A percentile compares a stretch with the other conserved stretches of the same genome.
phyloP scores from a whole-genome alignment of 1,140 invertebrate genomes.

The Heliconius hewitsoni region DNA sequence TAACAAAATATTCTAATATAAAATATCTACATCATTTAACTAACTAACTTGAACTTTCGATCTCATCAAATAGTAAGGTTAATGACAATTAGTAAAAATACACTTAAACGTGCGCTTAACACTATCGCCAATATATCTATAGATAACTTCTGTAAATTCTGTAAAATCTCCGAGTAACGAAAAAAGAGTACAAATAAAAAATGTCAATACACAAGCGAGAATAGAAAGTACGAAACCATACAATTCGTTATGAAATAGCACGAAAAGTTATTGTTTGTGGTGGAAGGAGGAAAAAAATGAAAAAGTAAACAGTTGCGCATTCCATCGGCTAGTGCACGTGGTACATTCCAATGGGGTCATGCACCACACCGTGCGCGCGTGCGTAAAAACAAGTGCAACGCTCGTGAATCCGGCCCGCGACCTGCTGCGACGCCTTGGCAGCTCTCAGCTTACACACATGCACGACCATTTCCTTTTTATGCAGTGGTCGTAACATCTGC shows the following conservation, averaged over 20 bases:
- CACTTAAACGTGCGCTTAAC: background rate
- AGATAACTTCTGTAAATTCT: background rate
- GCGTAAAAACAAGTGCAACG: constrained; percentile 73
- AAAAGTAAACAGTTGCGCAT: constrained; percentile 79
- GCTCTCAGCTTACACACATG: constrained; percentile 23
- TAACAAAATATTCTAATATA: background rate
- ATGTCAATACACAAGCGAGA: constrained; percentile 35
- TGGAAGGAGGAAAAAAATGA: constrained; percentile 52
- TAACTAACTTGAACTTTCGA: background rate
- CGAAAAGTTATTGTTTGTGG: constrained; percentile 74
- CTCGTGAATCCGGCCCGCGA: constrained; percentile 37
- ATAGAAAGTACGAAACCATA: constrained; percentile 31
- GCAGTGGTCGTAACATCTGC: constrained; percentile 23
- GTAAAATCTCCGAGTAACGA: background rate
- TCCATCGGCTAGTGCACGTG: constrained; percentile 76
- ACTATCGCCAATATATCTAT: background rate
- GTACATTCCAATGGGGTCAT: constrained; percentile 78
- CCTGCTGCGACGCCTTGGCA: constrained; percentile 18
- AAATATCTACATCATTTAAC: no score
- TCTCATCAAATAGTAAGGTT: background rate
- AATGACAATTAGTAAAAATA: background rate
- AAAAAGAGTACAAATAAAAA: constrained; percentile 32
- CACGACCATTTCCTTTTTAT: constrained; percentile 20
- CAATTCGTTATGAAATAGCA: constrained; percentile 48
- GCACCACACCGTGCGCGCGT: constrained; percentile 69